Conservation (phyloP, 1,140 invertebrate genomes). For the Drosophila simulans region DNA sequence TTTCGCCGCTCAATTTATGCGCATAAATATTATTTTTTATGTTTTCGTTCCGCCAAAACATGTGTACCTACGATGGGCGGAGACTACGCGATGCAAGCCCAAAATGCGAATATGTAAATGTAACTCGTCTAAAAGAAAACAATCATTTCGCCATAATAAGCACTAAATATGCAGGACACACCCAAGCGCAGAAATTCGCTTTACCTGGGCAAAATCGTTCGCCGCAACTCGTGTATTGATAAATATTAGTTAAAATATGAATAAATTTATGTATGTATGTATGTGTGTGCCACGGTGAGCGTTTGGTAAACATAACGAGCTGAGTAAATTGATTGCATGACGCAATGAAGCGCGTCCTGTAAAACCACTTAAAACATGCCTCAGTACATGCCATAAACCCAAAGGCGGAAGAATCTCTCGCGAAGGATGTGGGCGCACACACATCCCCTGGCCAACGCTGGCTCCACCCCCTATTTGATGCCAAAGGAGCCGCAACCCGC, state of each 20-base stretch:
- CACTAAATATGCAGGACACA: conserved; percentile 79
- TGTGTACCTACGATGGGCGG: background rate
- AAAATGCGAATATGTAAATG: conserved; percentile 51
- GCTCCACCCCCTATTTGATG: conserved; percentile 11
- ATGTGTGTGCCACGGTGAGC: conserved; percentile 25
- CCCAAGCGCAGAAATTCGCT: conserved; percentile 21
- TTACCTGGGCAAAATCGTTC: conserved; percentile 38
- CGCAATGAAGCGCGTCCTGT: conserved; percentile 84
- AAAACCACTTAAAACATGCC: conserved; percentile 84
- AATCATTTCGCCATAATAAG: conserved; percentile 79
- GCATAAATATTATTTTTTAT: conserved; percentile 46
- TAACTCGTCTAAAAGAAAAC: conserved; percentile 49
- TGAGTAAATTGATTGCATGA: conserved; percentile 80
- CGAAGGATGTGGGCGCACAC: conserved; percentile 43
- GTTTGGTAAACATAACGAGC: conserved; percentile 78
- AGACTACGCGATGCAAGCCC: conserved; percentile 6
- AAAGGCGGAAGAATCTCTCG: conserved; percentile 50
- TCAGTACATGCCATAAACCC: conserved; percentile 82
- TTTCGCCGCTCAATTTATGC: conserved; percentile 21
- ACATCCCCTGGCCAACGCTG: conserved; percentile 1
- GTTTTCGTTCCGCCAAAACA: conserved; percentile 18
- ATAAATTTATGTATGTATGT: conserved; percentile 59
- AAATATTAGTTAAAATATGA: conserved; percentile 83
- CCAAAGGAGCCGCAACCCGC: conserved; percentile 29
- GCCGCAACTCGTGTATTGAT: conserved; percentile 59